A percentile compares a stretch with the other conserved stretches of the same genome.
Evolutionary conservation across 2,797 vertebrate species (phyloP).

Genomic region (Manis javanica): DNA sequence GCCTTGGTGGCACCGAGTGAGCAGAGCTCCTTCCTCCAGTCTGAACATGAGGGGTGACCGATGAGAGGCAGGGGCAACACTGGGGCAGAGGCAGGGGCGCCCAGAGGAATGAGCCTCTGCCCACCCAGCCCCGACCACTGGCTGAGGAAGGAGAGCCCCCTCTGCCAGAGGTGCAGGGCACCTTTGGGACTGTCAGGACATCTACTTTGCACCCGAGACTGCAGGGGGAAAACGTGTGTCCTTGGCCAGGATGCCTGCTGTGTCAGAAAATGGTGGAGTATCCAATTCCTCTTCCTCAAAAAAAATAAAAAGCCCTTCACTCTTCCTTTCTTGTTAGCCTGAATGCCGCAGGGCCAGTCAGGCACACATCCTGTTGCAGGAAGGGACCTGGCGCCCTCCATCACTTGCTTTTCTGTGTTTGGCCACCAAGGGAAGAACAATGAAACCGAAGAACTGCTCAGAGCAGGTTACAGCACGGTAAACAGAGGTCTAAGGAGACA

Average conservation of each 20-base stretch:
- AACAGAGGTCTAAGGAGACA: conserved; percentile 75
- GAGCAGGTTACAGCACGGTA: conserved; percentile 64
- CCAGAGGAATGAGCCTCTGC: not conserved
- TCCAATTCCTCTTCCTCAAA: conserved; percentile 2
- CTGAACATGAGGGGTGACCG: not conserved
- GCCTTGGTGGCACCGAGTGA: conserved; percentile 49
- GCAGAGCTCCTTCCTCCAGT: conserved; percentile 54
- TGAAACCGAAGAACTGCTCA: conserved; percentile 50
- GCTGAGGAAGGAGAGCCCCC: too few species aligned
- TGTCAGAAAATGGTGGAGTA: not conserved
- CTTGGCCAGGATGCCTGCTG: not conserved
- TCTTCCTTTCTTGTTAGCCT: conserved; percentile 14
- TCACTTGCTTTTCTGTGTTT: conserved; percentile 21
- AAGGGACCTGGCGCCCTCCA: not conserved
- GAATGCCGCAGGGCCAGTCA: conserved; percentile 11
- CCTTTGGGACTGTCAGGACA: not conserved
- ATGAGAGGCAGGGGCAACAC: not conserved
- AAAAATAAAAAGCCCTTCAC: not conserved
- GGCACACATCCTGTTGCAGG: not conserved
- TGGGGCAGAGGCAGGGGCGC: not conserved
- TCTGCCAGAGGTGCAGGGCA: not conserved
- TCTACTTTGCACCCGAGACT: conserved; percentile 54
- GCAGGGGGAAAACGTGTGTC: not conserved
- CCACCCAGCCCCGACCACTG: not conserved
- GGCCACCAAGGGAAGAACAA: conserved; percentile 61